Percentiles rank a stretch among this genome's conserved stretches.
Conservation (phyloP, 2,888 invertebrate species). For the Lordiphosa andalusiaca region DNA sequence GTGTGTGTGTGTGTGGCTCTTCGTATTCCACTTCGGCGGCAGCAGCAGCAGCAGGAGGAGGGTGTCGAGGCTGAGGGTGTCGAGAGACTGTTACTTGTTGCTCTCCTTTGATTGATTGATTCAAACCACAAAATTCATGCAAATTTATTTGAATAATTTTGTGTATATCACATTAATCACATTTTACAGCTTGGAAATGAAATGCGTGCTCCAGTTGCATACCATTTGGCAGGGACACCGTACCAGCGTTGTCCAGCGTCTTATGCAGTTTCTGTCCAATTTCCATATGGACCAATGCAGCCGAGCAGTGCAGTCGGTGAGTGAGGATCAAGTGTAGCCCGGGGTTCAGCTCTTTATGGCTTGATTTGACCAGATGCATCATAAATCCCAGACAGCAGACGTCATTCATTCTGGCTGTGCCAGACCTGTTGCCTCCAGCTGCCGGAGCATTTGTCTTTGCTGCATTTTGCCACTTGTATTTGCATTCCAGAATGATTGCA, state of each 20-base stretch:
- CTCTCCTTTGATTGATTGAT: conserved; percentile 58
- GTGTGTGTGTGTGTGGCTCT: conserved; percentile 17
- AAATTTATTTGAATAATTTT: conserved; percentile 63
- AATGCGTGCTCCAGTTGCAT: conserved; percentile 47
- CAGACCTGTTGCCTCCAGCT: conserved; percentile 35
- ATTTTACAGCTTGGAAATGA: conserved; percentile 46
- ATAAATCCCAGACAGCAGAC: conserved; percentile 1
- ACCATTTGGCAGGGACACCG: conserved; percentile 9
- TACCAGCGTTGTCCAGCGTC: no score
- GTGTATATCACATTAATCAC: conserved; percentile 57
- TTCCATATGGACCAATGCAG: conserved; percentile 14
- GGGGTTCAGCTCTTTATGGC: no score
- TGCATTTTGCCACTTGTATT: no score
- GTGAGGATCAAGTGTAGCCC: neutral
- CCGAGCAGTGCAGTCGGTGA: no score
- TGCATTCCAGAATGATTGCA: conserved; percentile 40
- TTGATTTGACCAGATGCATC: no score
- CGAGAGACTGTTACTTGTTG: conserved; percentile 27
- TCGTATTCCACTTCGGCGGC: conserved; percentile 2
- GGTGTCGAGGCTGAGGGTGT: conserved; percentile 13
- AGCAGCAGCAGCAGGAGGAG: neutral
- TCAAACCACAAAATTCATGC: conserved; percentile 48
- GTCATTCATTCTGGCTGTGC: conserved; percentile 11
- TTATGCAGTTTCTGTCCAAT: conserved; percentile 12
- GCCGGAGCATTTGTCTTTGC: conserved; percentile 22